Evolutionary conservation across 2,797 vertebrate genomes (phyloP).

Genomic region (Protosalanx chinensis): DNA sequence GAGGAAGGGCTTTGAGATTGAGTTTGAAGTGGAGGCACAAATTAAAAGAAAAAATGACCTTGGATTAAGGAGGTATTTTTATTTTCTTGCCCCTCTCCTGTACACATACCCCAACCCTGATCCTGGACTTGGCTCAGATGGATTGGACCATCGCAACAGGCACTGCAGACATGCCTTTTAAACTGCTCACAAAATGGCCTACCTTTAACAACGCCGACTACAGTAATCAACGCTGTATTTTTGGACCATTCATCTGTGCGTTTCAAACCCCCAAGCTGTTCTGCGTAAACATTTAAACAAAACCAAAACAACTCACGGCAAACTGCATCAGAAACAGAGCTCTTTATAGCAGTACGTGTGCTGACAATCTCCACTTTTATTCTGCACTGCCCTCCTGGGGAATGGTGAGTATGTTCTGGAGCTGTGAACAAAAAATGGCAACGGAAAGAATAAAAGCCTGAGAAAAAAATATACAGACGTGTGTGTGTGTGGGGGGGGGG

Average conservation of each 20-base stretch:
- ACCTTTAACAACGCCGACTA: slow-evolving; percentile 46
- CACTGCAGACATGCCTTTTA: slow-evolving; percentile 33
- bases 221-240: slow-evolving; percentile 56
- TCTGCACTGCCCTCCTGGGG: slow-evolving; percentile 70
- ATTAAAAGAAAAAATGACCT: slow-evolving; percentile 54
- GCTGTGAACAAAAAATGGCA: slow-evolving; percentile 74
- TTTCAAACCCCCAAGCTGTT: slow-evolving; percentile 70
- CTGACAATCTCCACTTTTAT: slow-evolving; percentile 67
- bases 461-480: slow-evolving; percentile 55
- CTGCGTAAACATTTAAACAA: slow-evolving; percentile 79
- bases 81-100: slow-evolving; percentile 38
- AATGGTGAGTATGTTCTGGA: slow-evolving; percentile 72
- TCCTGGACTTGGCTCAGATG: slow-evolving; percentile 49
- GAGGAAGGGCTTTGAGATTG: slow-evolving; percentile 46
- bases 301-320: slow-evolving; percentile 70
- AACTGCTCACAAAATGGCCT: slow-evolving; percentile 53
- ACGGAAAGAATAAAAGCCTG: slow-evolving; percentile 52
- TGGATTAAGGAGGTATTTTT: slow-evolving; percentile 46
- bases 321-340: slow-evolving; percentile 69
- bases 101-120: not conserved
- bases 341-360: slow-evolving; percentile 67
- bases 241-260: slow-evolving; percentile 64
- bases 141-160: slow-evolving; percentile 37
- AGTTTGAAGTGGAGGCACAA: slow-evolving; percentile 36
- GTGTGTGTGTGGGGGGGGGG: slow-evolving; percentile 35